phyloP scores from a whole-genome alignment of 2,888 invertebrate genomes.

The Microctonus brassicae region DNA sequence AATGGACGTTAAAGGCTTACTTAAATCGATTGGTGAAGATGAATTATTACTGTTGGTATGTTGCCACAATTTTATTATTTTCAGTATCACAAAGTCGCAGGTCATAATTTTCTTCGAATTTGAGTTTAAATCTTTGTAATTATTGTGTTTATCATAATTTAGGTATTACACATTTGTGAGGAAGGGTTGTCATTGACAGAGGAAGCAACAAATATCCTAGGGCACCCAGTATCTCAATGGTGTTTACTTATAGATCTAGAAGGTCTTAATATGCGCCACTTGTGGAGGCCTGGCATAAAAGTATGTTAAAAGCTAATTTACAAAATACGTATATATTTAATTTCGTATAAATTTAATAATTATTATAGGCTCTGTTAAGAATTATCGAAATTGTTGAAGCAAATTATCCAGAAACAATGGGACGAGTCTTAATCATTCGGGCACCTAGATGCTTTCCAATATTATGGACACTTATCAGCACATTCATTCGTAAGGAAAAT shows the following conservation, averaged over 20 bases:
- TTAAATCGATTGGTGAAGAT: slow-evolving; percentile 92
- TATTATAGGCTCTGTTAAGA: slow-evolving; percentile 73
- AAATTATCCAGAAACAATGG: slow-evolving; percentile 97
- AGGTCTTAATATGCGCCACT: slow-evolving; percentile 93
- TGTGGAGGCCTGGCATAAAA: slow-evolving; percentile 93
- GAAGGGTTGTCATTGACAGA: slow-evolving; percentile 90
- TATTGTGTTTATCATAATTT: slow-evolving; percentile 32
- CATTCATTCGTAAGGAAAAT: slow-evolving; percentile 82
- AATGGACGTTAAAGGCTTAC: slow-evolving; percentile 96
- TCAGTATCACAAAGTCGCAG: neutral
- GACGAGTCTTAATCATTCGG: slow-evolving; percentile 88
- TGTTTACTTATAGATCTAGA: slow-evolving; percentile 92
- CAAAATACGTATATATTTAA: neutral
- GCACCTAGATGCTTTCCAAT: slow-evolving; percentile 96
- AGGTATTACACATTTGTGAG: slow-evolving; percentile 91
- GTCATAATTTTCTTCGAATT: neutral
- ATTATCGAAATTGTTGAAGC: slow-evolving; percentile 89
- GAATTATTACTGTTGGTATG: slow-evolving; percentile 87
- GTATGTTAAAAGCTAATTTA: slow-evolving; percentile 51
- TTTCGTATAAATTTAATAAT: neutral
- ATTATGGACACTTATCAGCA: slow-evolving; percentile 94
- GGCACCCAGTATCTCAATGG: slow-evolving; percentile 90
- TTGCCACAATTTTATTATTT: neutral
- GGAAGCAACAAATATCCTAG: slow-evolving; percentile 85
- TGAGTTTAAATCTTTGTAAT: slow-evolving; percentile 13